Base-by-base conservation (phyloP, 37 sponge, comb jelly and placozoan genomes). In the Beroe forskalii region DNA sequence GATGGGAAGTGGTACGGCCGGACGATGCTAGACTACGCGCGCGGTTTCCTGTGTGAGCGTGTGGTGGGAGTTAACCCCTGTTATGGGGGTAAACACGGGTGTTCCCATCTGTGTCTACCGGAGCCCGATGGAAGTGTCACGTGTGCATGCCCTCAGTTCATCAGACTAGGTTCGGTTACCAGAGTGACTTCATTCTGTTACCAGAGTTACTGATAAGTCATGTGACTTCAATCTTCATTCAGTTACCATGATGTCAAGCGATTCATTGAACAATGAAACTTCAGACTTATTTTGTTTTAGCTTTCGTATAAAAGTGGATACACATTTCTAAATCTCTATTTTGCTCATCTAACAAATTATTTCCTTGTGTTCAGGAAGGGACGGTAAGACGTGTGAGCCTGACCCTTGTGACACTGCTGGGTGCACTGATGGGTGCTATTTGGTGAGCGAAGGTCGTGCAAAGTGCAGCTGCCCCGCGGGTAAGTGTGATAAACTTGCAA, bases 301-400 rank as follows among this genome's bases (percentile, higher is more conserved):
- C n/a, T n/a, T n/a, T n/a, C n/a, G n/a, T n/a, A n/a, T n/a, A n/a
- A n/a, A n/a, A n/a, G n/a, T n/a, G n/a, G n/a, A n/a, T n/a, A n/a
- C n/a, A n/a, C n/a, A n/a, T n/a, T n/a, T n/a, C n/a, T n/a, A n/a
- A n/a, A n/a, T n/a, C n/a, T n/a, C n/a, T n/a, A n/a, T n/a, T n/a
- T n/a, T n/a, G n/a, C n/a, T n/a, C n/a, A n/a, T n/a, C n/a, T n/a
- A n/a, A n/a, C n/a, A n/a, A n/a, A 24, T 25, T 64, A 64, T 25
- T n/a, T 64, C 28, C 22, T 8, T 72, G 35, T 23, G 28, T 20
- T 3, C 75, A 72, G 75, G 40, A 35, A 2, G 20, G 4, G 75
- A 72, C 20, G 75, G 75, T 72, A 72, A 72, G 40, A 72, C 75
- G 30, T 72, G 75, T 72, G 9, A 37, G 39, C 1, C 9, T 8